These are phyloP conservation scores for Entosphenus tridentatus DNA, from an alignment of 2,113 vertebrate genomes.

Conservation along the genomic window DNA sequence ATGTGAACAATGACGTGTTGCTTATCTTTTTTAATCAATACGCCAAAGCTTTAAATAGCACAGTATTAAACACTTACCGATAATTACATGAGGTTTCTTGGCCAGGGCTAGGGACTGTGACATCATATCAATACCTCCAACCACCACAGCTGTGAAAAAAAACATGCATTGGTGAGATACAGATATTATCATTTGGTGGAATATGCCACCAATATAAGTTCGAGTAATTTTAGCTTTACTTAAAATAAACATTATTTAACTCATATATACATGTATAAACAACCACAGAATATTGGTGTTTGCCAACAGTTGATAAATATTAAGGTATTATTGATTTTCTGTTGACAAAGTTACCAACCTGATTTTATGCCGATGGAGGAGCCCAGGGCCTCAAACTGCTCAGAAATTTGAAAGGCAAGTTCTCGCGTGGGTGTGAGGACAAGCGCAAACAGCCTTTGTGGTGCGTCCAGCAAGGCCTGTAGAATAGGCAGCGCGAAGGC, in stretches of 20 bases:
- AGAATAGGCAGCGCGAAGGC: constrained; percentile 88
- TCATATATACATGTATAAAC: no score
- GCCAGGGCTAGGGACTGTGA: constrained; percentile 79
- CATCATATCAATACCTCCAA: constrained; percentile 92
- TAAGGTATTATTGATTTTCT: no score
- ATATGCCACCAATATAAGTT: no score
- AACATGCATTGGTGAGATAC: not conserved
- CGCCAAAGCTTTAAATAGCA: no score
- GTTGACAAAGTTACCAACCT: constrained; percentile 23
- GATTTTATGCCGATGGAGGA: constrained; percentile 77
- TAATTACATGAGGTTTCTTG: constrained; percentile 80
- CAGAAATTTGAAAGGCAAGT: constrained; percentile 81
- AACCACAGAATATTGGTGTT: no score
- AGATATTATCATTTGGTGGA: no score
- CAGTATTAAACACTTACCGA: constrained; percentile 36
- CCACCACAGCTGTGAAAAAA: constrained; percentile 47
- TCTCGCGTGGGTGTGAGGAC: constrained; percentile 85
- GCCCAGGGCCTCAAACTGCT: constrained; percentile 91
- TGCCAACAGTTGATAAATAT: no score
- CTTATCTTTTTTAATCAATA: no score
- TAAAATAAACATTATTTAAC: no score
- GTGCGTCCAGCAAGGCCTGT: constrained; percentile 48
- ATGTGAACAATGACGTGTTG: no score
- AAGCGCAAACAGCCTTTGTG: constrained; percentile 66
- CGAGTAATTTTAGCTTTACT: no score